Conservation (phyloP, 2,797 vertebrate genomes). For the Champsocephalus esox region DNA sequence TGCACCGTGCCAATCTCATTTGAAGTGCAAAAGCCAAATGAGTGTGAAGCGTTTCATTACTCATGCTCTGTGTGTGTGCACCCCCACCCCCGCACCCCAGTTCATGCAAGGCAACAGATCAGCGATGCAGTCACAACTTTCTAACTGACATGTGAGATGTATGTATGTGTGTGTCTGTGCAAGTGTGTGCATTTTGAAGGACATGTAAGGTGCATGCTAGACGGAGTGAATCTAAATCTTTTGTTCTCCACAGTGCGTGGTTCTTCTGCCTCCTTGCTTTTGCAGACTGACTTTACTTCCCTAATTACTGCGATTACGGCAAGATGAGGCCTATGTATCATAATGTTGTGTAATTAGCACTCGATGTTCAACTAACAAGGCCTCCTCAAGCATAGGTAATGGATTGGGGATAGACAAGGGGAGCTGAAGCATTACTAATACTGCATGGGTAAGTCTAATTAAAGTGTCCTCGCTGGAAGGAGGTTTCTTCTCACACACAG, state of each 20-base stretch:
- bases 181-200: conserved; percentile 39
- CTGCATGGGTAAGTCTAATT: conserved; percentile 69
- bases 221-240: conserved; percentile 35
- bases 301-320: conserved; percentile 79
- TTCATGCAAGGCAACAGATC: conserved; percentile 68
- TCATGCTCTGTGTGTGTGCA: conserved; percentile 60
- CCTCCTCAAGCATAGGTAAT: conserved; percentile 79
- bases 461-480: conserved; percentile 46
- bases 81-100: conserved; percentile 18
- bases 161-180: conserved; percentile 2
- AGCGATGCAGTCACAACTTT: conserved; percentile 76
- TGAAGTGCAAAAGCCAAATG: conserved; percentile 83
- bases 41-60: conserved; percentile 83
- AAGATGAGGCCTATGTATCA: conserved; percentile 77
- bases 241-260: conserved; percentile 52
- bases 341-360: conserved; percentile 78
- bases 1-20: conserved; percentile 84
- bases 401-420: conserved; percentile 76
- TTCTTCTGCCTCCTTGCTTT: conserved; percentile 51
- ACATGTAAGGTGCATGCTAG: conserved; percentile 39
- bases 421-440: conserved; percentile 77
- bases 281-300: conserved; percentile 63
- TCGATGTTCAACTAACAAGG: conserved; percentile 77
- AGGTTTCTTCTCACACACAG: conserved; percentile 17
- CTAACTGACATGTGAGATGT: conserved; percentile 40